Evolutionary conservation across 1,140 invertebrate species (phyloP), one percentile per base, ranked within the genome.

Genomic region (Rhyacophila brunnea): DNA sequence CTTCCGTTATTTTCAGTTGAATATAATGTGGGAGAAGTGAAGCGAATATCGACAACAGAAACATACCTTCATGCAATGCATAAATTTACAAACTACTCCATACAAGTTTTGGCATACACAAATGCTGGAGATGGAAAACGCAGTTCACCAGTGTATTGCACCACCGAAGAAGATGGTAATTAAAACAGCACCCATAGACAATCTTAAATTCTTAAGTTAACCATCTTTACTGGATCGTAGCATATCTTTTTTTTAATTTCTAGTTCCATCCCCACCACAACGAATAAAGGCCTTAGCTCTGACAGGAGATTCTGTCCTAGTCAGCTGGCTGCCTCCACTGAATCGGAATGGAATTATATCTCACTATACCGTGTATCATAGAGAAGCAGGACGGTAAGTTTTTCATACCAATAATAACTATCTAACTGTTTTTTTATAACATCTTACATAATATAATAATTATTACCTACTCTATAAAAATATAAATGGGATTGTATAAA

Each of bases 51-150:
- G 1, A 89, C 86, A 60, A 81, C 86, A 14, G 88, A 91, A 66
- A 90, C 89, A 1, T 89, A 88, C 68, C 72, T 88, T 4, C 84
- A 87, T 67, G 81, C 83, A 0, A 70, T 89, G 18, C 79, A 81
- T 60, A 87, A 87, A 15, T 87, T 83, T 66, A 85, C 86, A 18
- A 88, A 88, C 68, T 92, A 92, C 72, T 90, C 87, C 44, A 80
- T 92, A n/a, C 86, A 90, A 75, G 85, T 92, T 23, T 72, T 90
- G 54, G 89, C 89, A 0, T 90, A 83, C 70, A 92, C 90, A 13
- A 78, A 84, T 28, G 88, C 87, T 6, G 90, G 90, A 0, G 88
- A 91, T 60, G 90, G 90, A 51, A 84, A 87, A 44, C 70, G 80
- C 14, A 90, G 88, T 71, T 69, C 75, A 14, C 75, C 86, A 0